Evolutionary conservation across 2,113 vertebrate species (phyloP).

Genomic region (Nibea albiflora): DNA sequence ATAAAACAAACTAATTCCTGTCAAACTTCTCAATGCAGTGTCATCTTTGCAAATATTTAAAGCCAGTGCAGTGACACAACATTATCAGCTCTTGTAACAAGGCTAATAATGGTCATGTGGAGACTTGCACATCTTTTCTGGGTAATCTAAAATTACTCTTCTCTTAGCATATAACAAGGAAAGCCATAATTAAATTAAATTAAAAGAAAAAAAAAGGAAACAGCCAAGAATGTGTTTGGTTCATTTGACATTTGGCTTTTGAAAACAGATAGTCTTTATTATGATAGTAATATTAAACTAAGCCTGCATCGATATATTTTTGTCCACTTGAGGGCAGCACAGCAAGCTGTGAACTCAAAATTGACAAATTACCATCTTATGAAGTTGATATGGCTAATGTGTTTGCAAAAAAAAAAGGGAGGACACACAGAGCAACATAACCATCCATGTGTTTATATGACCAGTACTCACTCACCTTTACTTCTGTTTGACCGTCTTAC

Average conservation of each 20-base stretch:
- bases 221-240: not conserved
- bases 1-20: not conserved
- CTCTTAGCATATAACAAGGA: conserved; percentile 16
- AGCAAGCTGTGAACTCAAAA: not conserved
- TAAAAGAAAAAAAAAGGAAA: not conserved
- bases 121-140: conserved; percentile 4
- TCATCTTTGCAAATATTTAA: conserved; percentile 43
- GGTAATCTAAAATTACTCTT: not conserved
- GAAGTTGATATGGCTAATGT: not conserved
- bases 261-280: no score
- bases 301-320: not conserved
- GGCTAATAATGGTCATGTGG: conserved; percentile 25
- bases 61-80: conserved; percentile 44
- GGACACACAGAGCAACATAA: not conserved
- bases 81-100: conserved; percentile 32
- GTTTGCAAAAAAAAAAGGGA: not conserved
- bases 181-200: not conserved
- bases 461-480: no score
- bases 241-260: not conserved
- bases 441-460: no score
- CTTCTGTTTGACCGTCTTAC: not conserved
- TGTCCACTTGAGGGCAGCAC: not conserved
- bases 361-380: not conserved
- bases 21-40: not conserved
- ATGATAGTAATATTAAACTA: not conserved